Percentiles rank a stretch among this genome's conserved stretches.
These are phyloP conservation scores for Hydrotaea diabolus DNA, from an alignment of 2,888 invertebrate genomes.

Conservation along the genomic window DNA sequence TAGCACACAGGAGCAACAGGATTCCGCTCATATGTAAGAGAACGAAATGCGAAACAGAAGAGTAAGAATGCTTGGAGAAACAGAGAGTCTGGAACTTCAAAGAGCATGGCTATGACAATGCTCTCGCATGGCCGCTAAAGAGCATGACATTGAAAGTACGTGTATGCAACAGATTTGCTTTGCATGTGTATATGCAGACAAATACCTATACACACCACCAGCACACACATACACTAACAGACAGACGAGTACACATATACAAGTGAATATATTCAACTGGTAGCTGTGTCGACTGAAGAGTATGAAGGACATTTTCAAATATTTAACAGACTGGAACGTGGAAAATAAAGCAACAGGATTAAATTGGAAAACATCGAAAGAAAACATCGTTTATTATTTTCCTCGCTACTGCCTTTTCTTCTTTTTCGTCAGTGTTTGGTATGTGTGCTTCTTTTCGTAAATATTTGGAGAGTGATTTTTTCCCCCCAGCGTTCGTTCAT, in stretches of 20 bases:
- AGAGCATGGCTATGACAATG: conserved; percentile 44
- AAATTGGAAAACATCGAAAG: conserved; percentile 62
- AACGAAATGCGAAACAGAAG: not conserved
- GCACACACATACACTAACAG: not conserved
- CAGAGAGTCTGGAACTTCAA: not conserved
- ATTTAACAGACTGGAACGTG: conserved; percentile 44
- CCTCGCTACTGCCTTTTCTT: not conserved
- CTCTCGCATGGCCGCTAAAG: not conserved
- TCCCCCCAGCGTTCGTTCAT: not conserved
- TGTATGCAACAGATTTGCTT: conserved; percentile 64
- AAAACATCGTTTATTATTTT: conserved; percentile 28
- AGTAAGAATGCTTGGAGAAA: not conserved
- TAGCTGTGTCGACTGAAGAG: conserved; percentile 55
- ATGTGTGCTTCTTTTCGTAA: conserved; percentile 22
- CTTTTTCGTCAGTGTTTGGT: not conserved
- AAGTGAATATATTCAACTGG: conserved; percentile 64
- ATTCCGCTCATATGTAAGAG: conserved; percentile 28
- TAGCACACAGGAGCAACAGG: conserved; percentile 47
- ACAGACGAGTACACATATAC: not conserved
- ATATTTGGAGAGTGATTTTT: conserved; percentile 32
- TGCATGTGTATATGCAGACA: not conserved
- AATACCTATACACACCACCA: not conserved
- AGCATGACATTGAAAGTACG: conserved; percentile 64
- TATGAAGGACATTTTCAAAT: conserved; percentile 61
- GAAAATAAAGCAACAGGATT: conserved; percentile 65